Evolutionary conservation across 2,888 invertebrate genomes (phyloP).

Genomic region (Spatulosminthurus flaviceps): DNA sequence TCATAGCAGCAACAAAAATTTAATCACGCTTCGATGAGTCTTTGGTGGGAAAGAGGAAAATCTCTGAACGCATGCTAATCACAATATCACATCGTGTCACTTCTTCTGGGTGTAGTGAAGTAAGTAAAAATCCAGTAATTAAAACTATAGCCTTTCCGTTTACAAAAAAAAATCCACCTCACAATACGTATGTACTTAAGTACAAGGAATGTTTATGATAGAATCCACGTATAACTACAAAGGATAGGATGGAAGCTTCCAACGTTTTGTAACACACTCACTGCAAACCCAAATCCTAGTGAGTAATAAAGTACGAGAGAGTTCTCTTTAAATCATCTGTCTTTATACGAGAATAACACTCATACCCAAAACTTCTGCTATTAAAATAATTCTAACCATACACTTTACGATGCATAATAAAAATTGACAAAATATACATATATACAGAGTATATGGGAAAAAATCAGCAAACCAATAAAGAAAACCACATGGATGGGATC

Average conservation of each 20-base stretch:
- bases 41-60: neutral
- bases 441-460: neutral
- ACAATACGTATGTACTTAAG: neutral
- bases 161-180: neutral
- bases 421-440: neutral
- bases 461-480: neutral
- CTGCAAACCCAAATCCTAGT: too few relatives aligned
- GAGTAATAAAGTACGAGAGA: too few relatives aligned
- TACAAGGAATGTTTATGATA: too few relatives aligned
- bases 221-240: too few relatives aligned
- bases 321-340: too few relatives aligned
- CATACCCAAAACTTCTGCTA: too few relatives aligned
- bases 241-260: too few relatives aligned
- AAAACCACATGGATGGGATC: constrained; percentile 11
- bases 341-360: too few relatives aligned
- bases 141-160: neutral
- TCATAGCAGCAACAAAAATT: too few relatives aligned
- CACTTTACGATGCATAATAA: too few relatives aligned
- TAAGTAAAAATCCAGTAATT: constrained; percentile 1
- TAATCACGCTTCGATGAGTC: neutral
- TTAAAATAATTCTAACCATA: too few relatives aligned
- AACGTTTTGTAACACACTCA: too few relatives aligned
- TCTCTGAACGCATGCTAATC: neutral
- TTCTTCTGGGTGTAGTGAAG: neutral
- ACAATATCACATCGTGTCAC: neutral